Percentiles rank a stretch among this genome's conserved stretches.
These are phyloP conservation scores for Ostrea denselamellosa DNA, from an alignment of 1,140 invertebrate genomes.

Conservation along the genomic window DNA sequence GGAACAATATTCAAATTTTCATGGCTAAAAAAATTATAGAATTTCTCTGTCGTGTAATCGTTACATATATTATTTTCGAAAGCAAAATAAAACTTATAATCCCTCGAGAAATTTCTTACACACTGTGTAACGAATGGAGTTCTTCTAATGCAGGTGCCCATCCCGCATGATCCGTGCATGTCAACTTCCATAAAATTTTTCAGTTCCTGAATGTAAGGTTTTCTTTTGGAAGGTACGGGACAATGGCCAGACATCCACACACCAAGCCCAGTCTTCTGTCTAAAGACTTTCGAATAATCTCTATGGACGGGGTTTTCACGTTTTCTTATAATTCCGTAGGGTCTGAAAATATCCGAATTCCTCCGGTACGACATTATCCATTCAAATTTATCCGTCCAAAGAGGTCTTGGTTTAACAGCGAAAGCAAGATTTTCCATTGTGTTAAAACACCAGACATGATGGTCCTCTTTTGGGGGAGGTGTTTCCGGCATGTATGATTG, in stretches of 20 bases:
- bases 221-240: no score
- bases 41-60: neutral
- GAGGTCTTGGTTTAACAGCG: neutral
- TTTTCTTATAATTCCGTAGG: neutral
- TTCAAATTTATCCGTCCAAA: neutral
- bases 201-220: no score
- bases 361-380: neutral
- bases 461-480: neutral
- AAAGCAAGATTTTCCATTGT: no score
- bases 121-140: neutral
- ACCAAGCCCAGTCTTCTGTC: neutral
- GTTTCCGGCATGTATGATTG: neutral
- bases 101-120: neutral
- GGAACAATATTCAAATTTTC: no score
- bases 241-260: neutral
- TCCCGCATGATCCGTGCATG: neutral
- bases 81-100: slow-evolving; percentile 12
- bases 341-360: neutral
- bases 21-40: no score
- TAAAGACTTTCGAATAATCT: neutral
- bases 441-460: neutral
- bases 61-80: neutral
- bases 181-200: neutral
- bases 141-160: neutral
- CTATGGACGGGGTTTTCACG: neutral